Conservation (phyloP, 1,140 invertebrate genomes). For the Ericerus pela region DNA sequence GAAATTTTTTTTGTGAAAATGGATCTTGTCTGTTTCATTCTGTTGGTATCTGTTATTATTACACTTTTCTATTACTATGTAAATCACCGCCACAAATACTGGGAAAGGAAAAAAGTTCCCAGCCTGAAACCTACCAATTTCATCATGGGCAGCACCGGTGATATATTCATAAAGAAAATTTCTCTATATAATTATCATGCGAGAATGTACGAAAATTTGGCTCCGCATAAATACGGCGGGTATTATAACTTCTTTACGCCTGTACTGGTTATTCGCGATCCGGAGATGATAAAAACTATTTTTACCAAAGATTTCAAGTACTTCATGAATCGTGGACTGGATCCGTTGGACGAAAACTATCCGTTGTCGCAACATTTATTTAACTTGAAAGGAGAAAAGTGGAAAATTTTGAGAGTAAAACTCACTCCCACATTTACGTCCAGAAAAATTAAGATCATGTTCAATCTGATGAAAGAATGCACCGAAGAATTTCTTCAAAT, state of each 20-base stretch:
- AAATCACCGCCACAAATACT: conserved; percentile 10
- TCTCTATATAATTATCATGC: not conserved
- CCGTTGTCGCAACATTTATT: conserved; percentile 8
- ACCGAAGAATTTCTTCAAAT: not conserved
- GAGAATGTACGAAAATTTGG: conserved; percentile 23
- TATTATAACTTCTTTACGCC: conserved; percentile 19
- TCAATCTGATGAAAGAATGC: conserved; percentile 31
- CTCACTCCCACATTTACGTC: conserved; percentile 41
- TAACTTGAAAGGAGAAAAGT: conserved; percentile 27
- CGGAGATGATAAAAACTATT: conserved; percentile 20
- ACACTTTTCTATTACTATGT: too few relatives aligned
- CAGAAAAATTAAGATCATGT: conserved; percentile 41
- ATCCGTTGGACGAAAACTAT: conserved; percentile 27
- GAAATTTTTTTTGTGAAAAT: too few relatives aligned
- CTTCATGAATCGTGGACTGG: conserved; percentile 23
- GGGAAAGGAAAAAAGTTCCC: not conserved
- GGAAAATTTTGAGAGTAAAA: conserved; percentile 37
- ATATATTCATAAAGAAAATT: not conserved
- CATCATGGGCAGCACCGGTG: not conserved
- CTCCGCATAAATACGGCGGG: conserved; percentile 18
- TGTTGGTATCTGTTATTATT: too few relatives aligned
- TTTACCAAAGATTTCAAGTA: conserved; percentile 28
- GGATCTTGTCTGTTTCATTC: too few relatives aligned
- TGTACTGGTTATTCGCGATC: conserved; percentile 7
- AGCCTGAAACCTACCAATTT: not conserved